Evolutionary conservation across 2,797 vertebrate species (phyloP), one percentile per base, ranked within the genome.

Genomic region (Cyclopterus lumpus): DNA sequence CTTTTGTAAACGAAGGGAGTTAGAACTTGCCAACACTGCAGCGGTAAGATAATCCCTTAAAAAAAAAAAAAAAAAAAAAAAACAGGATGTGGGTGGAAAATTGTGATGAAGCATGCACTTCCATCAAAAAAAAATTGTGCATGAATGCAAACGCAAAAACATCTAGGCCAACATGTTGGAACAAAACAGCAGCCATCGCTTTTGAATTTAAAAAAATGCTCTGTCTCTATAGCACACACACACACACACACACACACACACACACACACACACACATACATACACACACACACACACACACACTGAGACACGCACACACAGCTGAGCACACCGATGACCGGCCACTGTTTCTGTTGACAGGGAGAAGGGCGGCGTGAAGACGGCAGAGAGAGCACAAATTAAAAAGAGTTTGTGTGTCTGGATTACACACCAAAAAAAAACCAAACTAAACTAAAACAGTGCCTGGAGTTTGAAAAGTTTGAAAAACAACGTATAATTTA

Each of bases 61-160:
- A 80, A 87, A 86, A 28, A n/a, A n/a, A n/a, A n/a, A n/a, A n/a
- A n/a, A n/a, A n/a, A n/a, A n/a, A n/a, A n/a, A n/a, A n/a, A n/a
- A n/a, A n/a, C n/a, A 0, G 36, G 48, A 71, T 84, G 91, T 92
- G 86, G 90, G 91, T 48, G 86, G 86, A 83, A 83, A 85, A 86
- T 90, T 81, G 57, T 82, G 77, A 85, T 82, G 76, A 85, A 89
- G 82, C 73, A 73, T 69, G 59, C 20, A 70, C 82, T 87, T 76
- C 67, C 51, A 77, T 84, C 42, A 42, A 69, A 51, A 22, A 49
- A 49, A 87, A 86, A 85, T n/a, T 51, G 70, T 68, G 67, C 49
- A 65, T 16, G 46, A 72, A 81, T 4, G 62, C 55, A 62, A 57
- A 28, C 26, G n/a, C n/a, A 8, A 55, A 64, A 59, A 51, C 77